These are phyloP conservation scores for Ptychadena robeensis DNA, from an alignment of 2,797 vertebrate species.

Conservation along the genomic window DNA sequence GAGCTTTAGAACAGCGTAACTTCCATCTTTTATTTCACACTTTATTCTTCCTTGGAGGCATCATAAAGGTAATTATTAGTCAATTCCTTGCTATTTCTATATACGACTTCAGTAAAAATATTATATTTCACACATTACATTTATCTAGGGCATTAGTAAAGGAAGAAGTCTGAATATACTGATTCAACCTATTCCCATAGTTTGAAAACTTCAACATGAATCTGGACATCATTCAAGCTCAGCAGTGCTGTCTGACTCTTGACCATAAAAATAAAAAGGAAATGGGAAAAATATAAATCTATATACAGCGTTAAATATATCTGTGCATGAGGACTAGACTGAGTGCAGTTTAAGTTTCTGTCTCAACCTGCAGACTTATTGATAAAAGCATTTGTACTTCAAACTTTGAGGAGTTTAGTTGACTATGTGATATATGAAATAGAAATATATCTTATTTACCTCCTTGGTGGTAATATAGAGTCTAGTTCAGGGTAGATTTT, in stretches of 20 bases:
- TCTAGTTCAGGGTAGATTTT: no score
- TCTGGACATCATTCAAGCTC: background rate
- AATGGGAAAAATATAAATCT: background rate
- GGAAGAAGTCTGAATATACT: slow-evolving; percentile 12
- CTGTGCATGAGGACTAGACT: background rate
- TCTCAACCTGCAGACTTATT: background rate
- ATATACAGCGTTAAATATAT: background rate
- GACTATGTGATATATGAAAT: no score
- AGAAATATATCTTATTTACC: no score
- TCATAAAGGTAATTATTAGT: slow-evolving; percentile 32
- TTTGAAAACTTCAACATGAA: background rate
- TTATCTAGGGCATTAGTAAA: slow-evolving; percentile 14
- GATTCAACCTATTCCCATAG: background rate
- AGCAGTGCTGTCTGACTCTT: background rate
- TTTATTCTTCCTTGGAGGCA: background rate
- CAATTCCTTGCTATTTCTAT: background rate
- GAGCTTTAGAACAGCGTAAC: slow-evolving; percentile 3
- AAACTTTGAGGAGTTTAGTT: no score
- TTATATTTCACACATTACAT: slow-evolving; percentile 18
- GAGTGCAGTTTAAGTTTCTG: background rate
- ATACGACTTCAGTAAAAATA: slow-evolving; percentile 19
- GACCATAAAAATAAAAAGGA: background rate
- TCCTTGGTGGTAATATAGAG: no score
- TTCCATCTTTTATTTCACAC: background rate
- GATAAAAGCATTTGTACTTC: background rate